A percentile compares a stretch with the other conserved stretches of the same genome.
These are phyloP conservation scores for Ciconia boyciana DNA, from an alignment of 2,113 vertebrate species.

Conservation along the genomic window DNA sequence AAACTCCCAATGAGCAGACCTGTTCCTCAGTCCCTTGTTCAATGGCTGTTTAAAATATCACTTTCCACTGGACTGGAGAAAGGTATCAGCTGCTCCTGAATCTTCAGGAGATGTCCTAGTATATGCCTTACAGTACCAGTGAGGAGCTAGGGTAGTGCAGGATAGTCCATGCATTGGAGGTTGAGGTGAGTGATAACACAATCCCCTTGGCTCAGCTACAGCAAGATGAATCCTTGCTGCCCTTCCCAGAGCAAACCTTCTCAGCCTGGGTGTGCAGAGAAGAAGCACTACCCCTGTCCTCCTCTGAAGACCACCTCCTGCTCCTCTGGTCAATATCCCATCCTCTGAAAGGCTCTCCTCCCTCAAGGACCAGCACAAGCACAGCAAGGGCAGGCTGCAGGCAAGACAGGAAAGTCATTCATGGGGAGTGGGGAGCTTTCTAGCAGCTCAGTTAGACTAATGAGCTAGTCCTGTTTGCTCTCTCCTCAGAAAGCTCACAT, in stretches of 20 bases:
- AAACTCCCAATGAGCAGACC: neutral
- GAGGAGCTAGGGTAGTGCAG: neutral
- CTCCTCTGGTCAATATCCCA: neutral
- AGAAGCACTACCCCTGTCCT: neutral
- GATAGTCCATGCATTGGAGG: neutral
- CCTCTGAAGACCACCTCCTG: neutral
- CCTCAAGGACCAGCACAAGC: neutral
- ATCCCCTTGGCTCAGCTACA: neutral
- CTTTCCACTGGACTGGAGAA: neutral
- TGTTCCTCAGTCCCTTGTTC: neutral
- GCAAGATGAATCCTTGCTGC: neutral
- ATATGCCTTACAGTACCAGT: neutral
- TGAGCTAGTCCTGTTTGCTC: neutral
- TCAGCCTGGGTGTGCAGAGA: neutral
- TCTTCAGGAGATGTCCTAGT: neutral
- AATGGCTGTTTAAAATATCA: neutral
- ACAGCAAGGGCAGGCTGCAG: neutral
- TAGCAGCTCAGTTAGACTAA: neutral
- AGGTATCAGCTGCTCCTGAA: neutral
- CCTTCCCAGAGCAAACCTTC: neutral
- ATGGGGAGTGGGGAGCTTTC: neutral
- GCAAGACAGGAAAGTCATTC: neutral
- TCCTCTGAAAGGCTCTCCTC: neutral
- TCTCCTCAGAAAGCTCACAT: neutral
- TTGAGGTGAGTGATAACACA: neutral